Evolutionary conservation across 2,888 invertebrate genomes (phyloP).

Genomic region (Polymixis flavicincta): DNA sequence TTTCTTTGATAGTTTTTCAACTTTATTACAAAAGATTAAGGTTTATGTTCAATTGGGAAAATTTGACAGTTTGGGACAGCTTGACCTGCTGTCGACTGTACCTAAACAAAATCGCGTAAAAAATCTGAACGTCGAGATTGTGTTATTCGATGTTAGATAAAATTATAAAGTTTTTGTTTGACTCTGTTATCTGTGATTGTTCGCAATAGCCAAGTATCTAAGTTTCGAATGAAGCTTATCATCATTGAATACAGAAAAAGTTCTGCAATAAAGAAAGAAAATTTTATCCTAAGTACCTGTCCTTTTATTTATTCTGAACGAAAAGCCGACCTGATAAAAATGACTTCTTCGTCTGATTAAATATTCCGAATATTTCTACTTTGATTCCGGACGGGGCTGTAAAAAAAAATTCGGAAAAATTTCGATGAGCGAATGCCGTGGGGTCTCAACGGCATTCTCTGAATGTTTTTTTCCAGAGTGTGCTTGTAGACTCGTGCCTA

Average conservation of each 20-base stretch:
- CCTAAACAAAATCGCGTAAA: no score
- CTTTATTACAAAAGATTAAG: no score
- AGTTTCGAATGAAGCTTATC: neutral
- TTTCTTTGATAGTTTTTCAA: no score
- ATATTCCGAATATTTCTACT: conserved; percentile 72
- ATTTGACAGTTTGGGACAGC: no score
- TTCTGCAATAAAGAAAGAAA: conserved; percentile 42
- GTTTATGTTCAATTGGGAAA: no score
- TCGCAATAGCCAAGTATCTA: neutral
- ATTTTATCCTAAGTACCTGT: conserved; percentile 70
- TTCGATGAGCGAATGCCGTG: conserved; percentile 31
- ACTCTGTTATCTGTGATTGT: neutral
- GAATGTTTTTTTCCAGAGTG: conserved; percentile 51
- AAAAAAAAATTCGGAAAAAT: conserved; percentile 67
- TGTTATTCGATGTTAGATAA: neutral
- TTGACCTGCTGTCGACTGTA: no score
- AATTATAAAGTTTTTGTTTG: neutral
- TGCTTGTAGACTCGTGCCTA: conserved; percentile 7
- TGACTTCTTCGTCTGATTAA: conserved; percentile 72
- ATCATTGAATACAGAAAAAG: conserved; percentile 3
- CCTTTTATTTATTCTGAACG: conserved; percentile 71
- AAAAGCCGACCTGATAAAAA: conserved; percentile 74
- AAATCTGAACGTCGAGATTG: neutral
- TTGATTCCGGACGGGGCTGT: conserved; percentile 68
- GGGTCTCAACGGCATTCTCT: conserved; percentile 42